Percentiles rank a stretch among this genome's conserved stretches.
These are phyloP conservation scores for Centropus bengalensis DNA, from an alignment of 2,113 vertebrate genomes.

Conservation along the genomic window DNA sequence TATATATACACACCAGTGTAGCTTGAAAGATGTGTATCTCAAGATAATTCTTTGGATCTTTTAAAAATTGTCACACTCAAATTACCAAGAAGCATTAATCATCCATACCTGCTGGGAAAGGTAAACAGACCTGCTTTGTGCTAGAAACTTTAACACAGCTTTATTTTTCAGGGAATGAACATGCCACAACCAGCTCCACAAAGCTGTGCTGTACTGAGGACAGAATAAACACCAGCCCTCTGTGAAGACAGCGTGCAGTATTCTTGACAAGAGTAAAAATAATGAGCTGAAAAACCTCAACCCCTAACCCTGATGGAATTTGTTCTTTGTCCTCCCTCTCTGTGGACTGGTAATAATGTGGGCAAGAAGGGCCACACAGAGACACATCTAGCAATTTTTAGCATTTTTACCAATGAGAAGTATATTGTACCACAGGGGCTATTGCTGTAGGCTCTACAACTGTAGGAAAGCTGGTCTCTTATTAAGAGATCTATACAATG, in stretches of 20 bases:
- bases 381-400: neutral
- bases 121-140: neutral
- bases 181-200: neutral
- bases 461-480: neutral
- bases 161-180: neutral
- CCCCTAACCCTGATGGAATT: neutral
- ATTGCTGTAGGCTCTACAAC: neutral
- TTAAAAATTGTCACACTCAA: neutral
- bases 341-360: neutral
- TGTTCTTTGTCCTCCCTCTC: neutral
- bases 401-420: neutral
- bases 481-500: neutral
- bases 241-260: neutral
- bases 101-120: neutral
- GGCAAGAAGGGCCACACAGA: neutral
- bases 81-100: neutral
- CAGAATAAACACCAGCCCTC: neutral
- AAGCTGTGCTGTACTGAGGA: neutral
- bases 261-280: neutral
- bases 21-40: neutral
- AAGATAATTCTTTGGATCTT: neutral
- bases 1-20: neutral
- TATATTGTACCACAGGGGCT: neutral
- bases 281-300: neutral
- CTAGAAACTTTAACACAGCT: neutral